Evolutionary conservation across 2,797 vertebrate genomes (phyloP), one percentile per base, ranked within the genome.

Genomic region (Loris lydekkerianus): DNA sequence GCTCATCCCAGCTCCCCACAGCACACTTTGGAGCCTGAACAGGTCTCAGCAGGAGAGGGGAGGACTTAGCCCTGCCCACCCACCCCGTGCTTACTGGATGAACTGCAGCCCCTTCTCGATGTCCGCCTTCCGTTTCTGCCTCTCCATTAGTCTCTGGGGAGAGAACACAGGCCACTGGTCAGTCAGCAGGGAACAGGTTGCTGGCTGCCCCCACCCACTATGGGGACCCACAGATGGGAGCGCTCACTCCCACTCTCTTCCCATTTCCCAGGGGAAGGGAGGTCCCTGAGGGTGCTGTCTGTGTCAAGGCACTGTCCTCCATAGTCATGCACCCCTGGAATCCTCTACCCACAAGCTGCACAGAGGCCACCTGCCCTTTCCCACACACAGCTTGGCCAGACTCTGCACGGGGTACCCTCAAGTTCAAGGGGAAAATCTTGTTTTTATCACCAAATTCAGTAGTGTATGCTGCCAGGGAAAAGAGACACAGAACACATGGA

Each of bases 41-140:
- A 34, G 49, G 88, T 27, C 20, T 86, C 23, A 21, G 34, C 34
- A 53, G 81, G 60, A 14, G 20, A 76, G 65, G 34, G 0, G 72
- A 23, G 77, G 58, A 9, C 67, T 37, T 61, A 0, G 7, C 34
- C 1, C 43, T 0, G 11, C 86, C 61, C 0, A 2, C 67, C 31
- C 10, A 29, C 56, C 15, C 1, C 29, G 7, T 7, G 98, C 99
- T 99, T 99, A 99, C 99, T 99, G 99, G 97, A 99, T 99, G 95
- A 99, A 99, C 95, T 99, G 99, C 98, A 99, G 99, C 95, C 99
- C 99, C 98, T 99, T 99, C 97, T 99, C 99, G 95, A 99, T 99
- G 98, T 99, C 99, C 96, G 99, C 99, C 98, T 99, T 99, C 96
- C 99, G 99, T 97, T 99, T 99, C 98, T 99, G 99, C 98, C 99